Base-by-base conservation (phyloP, 2,113 vertebrate genomes). In the Pitta sordida region DNA sequence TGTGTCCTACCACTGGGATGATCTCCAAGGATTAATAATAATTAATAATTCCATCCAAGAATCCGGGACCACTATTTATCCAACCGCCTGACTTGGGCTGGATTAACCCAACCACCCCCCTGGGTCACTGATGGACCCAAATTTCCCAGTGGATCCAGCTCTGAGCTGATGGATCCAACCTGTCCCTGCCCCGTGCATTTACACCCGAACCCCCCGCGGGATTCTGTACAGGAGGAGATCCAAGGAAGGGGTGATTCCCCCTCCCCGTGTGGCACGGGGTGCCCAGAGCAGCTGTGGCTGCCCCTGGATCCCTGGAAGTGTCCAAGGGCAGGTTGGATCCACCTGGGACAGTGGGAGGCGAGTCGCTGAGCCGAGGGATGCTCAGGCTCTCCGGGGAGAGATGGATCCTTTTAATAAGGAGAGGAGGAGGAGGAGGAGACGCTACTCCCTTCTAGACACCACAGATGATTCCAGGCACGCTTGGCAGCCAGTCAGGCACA, bases 401-500 rank as follows among this genome's bases (percentile, higher is more conserved):
- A 95, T 22, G 6, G 70, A 93, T 86, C 75, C 83, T 70, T 88
- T 53, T 62, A 75, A 83, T 51, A 49, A 52, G 93, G 86, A 89
- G 83, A 90, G 55, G 83, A 96, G 92, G 86, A 93, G 83, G 85
- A 96, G 87, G 93, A 93, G 94, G 86, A 94, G 89, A 78, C 23
- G 24, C 48, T 94, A 53, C 69, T 94, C 78, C 88, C 93, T 96
- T 55, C 80, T 83, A 96, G 95, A 92, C 96, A 93, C 63, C 95
- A 95, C 96, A 97, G 95, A 94, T 90, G 92, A 92, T 91, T 84
- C 16, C 91, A 92, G 88, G 84, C 94, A 85, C 67, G 41, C 67
- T 95, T 96, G 96, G 96, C 96, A 97, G 95, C 62, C 52, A 49
- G 56, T 93, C 86, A 95, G 96, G 83, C 92, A 41, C 90, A 67